Evolutionary conservation across 2,888 invertebrate genomes (phyloP).

Genomic region (Ophioninae sp.): DNA sequence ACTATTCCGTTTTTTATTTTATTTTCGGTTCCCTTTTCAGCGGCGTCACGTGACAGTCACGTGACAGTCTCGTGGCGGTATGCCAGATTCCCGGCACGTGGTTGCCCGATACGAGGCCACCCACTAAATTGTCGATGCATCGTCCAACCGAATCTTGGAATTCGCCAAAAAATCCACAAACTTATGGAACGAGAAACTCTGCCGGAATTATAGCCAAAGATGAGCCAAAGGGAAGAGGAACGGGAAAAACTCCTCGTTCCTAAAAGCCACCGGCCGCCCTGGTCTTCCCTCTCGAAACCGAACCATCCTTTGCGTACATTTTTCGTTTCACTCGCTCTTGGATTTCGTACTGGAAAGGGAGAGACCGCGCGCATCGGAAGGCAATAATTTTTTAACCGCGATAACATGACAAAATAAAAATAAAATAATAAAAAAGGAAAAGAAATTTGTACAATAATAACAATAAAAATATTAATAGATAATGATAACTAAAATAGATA

Average conservation of each 20-base stretch:
- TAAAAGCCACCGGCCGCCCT: neutral
- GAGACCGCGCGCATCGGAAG: neutral
- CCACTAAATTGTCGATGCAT: conserved; percentile 38
- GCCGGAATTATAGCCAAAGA: conserved; percentile 47
- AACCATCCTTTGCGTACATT: neutral
- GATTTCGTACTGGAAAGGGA: neutral
- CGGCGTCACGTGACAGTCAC: conserved; percentile 37
- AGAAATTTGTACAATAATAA: too few species aligned
- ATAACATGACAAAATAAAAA: too few species aligned
- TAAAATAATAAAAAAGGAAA: too few species aligned
- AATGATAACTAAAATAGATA: too few species aligned
- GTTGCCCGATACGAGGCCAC: conserved; percentile 32
- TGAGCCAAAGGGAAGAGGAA: conserved; percentile 41
- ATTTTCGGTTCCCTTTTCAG: neutral
- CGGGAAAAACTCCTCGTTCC: neutral
- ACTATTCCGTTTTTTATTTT: conserved; percentile 10
- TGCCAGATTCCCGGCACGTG: conserved; percentile 39
- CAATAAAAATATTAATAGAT: too few species aligned
- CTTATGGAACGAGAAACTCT: conserved; percentile 46
- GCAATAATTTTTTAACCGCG: too few species aligned
- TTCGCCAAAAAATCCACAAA: conserved; percentile 45
- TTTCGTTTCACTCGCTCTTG: neutral
- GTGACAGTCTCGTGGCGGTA: conserved; percentile 25
- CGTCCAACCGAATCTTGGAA: conserved; percentile 37
- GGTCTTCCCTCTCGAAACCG: neutral